Conservation (phyloP, 2,113 vertebrate species). For the Atrichornis clamosus region DNA sequence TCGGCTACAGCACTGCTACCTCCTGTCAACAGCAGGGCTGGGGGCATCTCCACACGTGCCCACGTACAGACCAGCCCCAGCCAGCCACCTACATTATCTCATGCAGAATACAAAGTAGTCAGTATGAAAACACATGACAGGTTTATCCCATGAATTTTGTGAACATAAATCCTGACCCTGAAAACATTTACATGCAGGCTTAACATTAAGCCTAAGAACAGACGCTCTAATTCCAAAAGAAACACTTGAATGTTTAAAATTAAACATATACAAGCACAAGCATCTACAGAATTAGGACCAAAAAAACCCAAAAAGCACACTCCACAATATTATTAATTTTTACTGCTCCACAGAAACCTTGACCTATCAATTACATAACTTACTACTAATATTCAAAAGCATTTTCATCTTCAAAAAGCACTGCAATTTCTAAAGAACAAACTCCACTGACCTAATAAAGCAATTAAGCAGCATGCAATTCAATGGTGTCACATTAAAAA, state of each 20-base stretch:
- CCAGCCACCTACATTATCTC: not conserved
- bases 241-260: constrained; percentile 3
- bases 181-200: constrained; percentile 24
- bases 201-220: constrained; percentile 9
- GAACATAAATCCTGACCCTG: not conserved
- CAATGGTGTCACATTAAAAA: not conserved
- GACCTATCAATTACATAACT: not conserved
- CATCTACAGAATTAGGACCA: not conserved
- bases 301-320: not conserved
- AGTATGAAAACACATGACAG: not conserved
- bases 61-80: not conserved
- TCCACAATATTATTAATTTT: not conserved
- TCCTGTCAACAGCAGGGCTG: not conserved
- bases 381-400: not conserved
- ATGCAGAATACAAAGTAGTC: not conserved
- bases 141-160: not conserved
- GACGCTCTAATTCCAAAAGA: not conserved
- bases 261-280: not conserved
- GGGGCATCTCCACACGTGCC: accelerated
- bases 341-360: not conserved
- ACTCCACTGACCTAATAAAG: not conserved
- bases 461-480: not conserved
- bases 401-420: not conserved
- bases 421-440: not conserved
- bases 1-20: not conserved